Conservation (phyloP, 2,113 vertebrate genomes). For the Poicephalus meyeri region DNA sequence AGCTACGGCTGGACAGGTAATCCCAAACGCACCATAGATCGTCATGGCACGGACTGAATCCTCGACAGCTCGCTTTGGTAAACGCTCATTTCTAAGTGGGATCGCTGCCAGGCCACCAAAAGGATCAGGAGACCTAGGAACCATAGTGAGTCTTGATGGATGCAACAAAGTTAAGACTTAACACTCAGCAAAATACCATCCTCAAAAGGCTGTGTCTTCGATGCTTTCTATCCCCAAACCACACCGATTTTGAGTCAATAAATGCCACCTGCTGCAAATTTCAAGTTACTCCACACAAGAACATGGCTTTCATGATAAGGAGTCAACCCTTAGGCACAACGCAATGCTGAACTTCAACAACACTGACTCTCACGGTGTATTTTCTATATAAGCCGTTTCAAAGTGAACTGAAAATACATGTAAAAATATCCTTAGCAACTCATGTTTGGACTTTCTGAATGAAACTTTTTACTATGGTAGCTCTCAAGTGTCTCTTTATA, state of each 20-base stretch:
- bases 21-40: accelerated
- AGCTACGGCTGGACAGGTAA: accelerated
- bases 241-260: not conserved
- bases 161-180: not conserved
- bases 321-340: not conserved
- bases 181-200: not conserved
- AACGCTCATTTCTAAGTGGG: accelerated
- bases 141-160: not conserved
- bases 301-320: not conserved
- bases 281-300: not conserved
- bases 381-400: not conserved
- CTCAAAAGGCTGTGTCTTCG: not conserved
- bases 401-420: not conserved
- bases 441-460: not conserved
- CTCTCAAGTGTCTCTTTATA: not conserved
- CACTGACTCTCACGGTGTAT: accelerated
- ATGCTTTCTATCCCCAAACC: not conserved
- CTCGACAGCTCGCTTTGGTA: accelerated
- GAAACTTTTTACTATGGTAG: not conserved
- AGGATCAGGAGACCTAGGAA: not conserved
- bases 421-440: not conserved
- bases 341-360: not conserved
- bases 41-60: not conserved
- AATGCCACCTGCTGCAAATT: not conserved
- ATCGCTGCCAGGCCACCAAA: not conserved